phyloP scores from a whole-genome alignment of 64 coral and sea anemone genomes.

The Actinia tenebrosa region DNA sequence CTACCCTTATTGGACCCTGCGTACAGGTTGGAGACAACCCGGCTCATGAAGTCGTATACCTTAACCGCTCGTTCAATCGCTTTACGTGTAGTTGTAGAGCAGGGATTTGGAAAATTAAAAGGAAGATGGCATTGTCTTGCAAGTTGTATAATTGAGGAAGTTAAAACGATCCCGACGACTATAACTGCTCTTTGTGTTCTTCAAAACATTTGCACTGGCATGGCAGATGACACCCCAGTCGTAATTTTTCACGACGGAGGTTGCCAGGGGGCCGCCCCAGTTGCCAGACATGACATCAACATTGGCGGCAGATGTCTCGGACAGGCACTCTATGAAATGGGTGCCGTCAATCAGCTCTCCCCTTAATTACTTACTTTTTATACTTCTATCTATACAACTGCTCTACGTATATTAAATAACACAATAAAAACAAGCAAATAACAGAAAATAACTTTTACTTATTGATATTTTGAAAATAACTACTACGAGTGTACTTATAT shows the following conservation, averaged over 20 bases:
- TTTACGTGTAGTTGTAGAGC: conserved; percentile 18
- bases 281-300: neutral
- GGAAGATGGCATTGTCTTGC: conserved; percentile 45
- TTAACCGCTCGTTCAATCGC: neutral
- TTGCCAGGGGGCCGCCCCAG: neutral
- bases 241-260: neutral
- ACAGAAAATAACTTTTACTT: no score
- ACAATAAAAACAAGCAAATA: no score
- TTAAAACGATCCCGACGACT: conserved; percentile 27
- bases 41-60: conserved; percentile 33
- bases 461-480: no score
- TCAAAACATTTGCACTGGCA: conserved; percentile 38
- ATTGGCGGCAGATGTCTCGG: neutral
- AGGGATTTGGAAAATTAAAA: conserved; percentile 35
- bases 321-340: no score
- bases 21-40: conserved; percentile 3
- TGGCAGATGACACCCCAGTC: conserved; percentile 1
- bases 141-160: conserved; percentile 17
- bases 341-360: no score
- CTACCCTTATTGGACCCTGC: conserved; percentile 1
- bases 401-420: no score
- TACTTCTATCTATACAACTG: no score
- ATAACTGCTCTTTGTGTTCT: conserved; percentile 48
- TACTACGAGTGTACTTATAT: no score
- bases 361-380: no score